Percentiles rank a stretch among this genome's conserved stretches.
Conservation (phyloP, 1,140 invertebrate genomes). For the Rhagoletis pomonella region DNA sequence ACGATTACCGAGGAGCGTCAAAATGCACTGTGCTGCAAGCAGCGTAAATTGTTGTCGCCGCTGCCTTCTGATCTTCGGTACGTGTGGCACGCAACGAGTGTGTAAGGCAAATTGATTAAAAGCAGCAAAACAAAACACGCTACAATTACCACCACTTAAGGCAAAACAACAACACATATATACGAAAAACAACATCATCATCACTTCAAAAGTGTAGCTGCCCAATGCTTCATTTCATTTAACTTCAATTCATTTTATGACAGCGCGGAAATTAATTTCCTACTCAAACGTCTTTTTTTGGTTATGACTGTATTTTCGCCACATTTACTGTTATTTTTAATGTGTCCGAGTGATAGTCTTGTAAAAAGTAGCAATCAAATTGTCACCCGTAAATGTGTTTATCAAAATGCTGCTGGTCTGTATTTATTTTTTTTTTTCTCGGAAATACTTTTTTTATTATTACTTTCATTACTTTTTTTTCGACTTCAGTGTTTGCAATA, state of each 20-base stretch:
- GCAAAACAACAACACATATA: not conserved
- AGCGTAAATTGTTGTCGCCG: not conserved
- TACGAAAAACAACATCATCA: too few species aligned
- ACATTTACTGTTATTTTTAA: not conserved
- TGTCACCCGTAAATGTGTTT: not conserved
- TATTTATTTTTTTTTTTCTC: not conserved
- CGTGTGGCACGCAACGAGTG: not conserved
- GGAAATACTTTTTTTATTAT: not conserved
- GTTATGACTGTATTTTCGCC: not conserved
- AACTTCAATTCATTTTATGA: conserved; percentile 20
- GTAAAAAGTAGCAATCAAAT: not conserved
- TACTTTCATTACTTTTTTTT: not conserved
- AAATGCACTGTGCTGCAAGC: not conserved
- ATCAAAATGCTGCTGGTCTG: not conserved
- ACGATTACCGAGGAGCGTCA: not conserved
- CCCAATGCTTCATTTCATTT: conserved; percentile 4
- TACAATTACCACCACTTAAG: conserved; percentile 7
- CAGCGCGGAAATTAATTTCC: conserved; percentile 7
- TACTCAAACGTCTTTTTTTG: not conserved
- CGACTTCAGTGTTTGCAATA: not conserved
- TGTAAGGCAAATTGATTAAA: not conserved
- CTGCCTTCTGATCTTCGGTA: not conserved
- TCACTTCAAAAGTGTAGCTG: not conserved
- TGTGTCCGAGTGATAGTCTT: not conserved
- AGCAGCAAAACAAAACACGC: not conserved